phyloP scores from a whole-genome alignment of 2,888 invertebrate species.

The Lepetodrilus schrolli region DNA sequence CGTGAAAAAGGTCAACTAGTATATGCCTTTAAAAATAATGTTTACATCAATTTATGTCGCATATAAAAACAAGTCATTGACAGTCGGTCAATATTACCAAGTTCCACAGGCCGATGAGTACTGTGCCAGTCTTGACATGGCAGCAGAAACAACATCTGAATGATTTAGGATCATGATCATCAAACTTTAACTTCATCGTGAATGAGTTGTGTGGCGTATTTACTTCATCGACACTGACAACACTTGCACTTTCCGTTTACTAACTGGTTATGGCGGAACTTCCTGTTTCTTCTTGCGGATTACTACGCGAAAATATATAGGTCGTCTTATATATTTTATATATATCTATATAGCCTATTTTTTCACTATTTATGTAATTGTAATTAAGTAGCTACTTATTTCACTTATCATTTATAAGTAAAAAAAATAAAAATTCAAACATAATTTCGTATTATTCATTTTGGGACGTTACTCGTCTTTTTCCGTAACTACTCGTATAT shows the following conservation, averaged over 20 bases:
- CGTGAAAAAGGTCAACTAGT: no score
- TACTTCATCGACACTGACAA: background rate
- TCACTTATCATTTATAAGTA: no score
- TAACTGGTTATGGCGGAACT: conserved; percentile 31
- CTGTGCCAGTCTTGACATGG: conserved; percentile 66
- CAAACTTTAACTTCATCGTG: conserved; percentile 50
- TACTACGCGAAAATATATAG: background rate
- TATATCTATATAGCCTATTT: no score
- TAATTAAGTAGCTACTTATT: no score
- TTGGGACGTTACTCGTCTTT: no score
- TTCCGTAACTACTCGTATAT: no score
- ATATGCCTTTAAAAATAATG: background rate
- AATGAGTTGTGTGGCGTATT: background rate
- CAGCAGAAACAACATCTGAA: conserved; percentile 67
- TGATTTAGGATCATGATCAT: conserved; percentile 48
- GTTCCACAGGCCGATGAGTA: conserved; percentile 60
- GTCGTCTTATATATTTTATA: no score
- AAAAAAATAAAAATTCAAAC: no score
- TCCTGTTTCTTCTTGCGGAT: conserved; percentile 28
- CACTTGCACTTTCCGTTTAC: background rate
- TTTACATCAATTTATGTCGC: no score
- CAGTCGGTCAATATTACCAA: conserved; percentile 56
- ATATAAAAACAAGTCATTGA: no score
- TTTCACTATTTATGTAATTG: no score
- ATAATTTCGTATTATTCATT: no score